Base-by-base conservation (phyloP, 2,797 vertebrate species). In the Vireo griseus region DNA sequence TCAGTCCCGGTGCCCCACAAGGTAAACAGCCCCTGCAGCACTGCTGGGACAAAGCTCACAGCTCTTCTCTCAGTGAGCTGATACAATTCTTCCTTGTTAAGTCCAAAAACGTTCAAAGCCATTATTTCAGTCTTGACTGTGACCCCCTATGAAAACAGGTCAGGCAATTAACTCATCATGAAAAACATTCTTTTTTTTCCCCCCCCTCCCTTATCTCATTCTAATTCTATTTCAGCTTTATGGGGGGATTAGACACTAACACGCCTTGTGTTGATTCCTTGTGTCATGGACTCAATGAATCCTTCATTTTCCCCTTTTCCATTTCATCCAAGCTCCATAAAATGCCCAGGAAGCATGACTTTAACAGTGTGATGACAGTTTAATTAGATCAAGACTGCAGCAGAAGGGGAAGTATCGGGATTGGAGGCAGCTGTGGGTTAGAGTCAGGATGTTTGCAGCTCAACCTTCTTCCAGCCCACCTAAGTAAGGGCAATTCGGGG, bases 301-400 rank as follows among this genome's bases (percentile, higher is more conserved):
- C 78, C 55, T 84, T 94, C 65, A 4, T 95, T 96, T 96, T 88
- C 18, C 73, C 69, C 62, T 47, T 66, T 89, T 90, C 62, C 52
- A 79, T 61, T 96, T 95, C 72, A 92, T 84, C 73, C 85, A 91
- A 94, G 86, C 77, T 87, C 91, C 67, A 91, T 92, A 91, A 96
- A 96, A 97, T 83, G 76, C 86, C 74, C 66, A 28, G 68, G 86
- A 96, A 92, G 81, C 86, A 94, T 85, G 84, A 90, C 51, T 95
- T 96, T 83, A 96, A 95, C 68, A 57, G 71, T 55, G 63, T 94
- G 94, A 95, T 95, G 95, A 97, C 91, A 97, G 92, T 92, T 97
- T 95, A 96, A 96, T 97, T 96, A 96, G 74, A 97, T 95, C 89
- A 96, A 96, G 93, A 87, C 86, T 85, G 90, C 52, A 80, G 83